Percentiles rank a stretch among this genome's conserved stretches.
Evolutionary conservation across 2,113 vertebrate genomes (phyloP).

Genomic region (Tragelaphus imberbis): DNA sequence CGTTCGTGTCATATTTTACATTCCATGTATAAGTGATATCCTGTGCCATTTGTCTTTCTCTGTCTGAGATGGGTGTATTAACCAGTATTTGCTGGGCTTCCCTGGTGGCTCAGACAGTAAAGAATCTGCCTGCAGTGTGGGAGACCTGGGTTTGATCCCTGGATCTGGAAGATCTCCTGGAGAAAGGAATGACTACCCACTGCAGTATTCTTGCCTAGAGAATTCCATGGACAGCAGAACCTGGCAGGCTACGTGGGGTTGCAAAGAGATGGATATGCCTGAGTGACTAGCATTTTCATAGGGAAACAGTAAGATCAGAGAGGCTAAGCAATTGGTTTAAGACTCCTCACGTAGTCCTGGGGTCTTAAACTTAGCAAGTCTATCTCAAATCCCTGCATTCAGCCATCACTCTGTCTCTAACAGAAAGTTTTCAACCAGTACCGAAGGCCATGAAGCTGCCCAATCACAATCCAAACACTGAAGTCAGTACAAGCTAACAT

Average conservation of each 20-base stretch:
- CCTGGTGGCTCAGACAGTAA: neutral
- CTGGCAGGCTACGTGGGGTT: neutral
- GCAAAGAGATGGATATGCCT: neutral
- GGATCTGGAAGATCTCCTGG: neutral
- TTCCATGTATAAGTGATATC: neutral
- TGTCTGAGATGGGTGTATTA: neutral
- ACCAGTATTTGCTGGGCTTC: neutral
- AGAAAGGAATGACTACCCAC: neutral
- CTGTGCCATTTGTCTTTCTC: neutral
- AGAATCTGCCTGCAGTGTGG: neutral
- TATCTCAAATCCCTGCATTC: neutral
- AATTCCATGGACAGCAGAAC: neutral
- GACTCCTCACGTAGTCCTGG: too few relatives aligned
- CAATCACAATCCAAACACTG: neutral
- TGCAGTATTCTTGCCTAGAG: neutral
- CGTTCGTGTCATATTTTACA: neutral
- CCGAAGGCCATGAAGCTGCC: neutral
- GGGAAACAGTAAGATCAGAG: neutral
- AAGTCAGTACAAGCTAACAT: neutral
- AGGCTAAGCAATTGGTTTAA: neutral
- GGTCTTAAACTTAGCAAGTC: neutral
- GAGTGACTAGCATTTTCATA: neutral
- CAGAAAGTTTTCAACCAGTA: neutral
- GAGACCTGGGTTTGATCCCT: neutral
- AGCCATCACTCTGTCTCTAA: neutral